Base-by-base conservation (phyloP, 1,140 invertebrate genomes). In the Harlomillsia oculata region DNA sequence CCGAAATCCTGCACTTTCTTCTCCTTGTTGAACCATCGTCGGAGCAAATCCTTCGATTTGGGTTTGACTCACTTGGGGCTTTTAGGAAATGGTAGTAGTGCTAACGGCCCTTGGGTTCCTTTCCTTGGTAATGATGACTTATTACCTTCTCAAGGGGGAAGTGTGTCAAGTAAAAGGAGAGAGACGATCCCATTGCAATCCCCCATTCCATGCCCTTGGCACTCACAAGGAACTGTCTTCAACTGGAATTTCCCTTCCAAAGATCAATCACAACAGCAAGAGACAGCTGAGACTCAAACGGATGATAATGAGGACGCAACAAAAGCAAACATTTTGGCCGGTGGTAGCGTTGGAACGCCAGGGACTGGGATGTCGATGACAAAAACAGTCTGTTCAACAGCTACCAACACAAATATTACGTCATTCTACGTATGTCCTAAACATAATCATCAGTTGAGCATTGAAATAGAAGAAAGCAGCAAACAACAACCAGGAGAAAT, bases 231-330 rank as follows among this genome's bases (percentile, higher is more conserved):
- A 23, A 37, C n/a, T 32, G 23, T 20, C 18, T 50, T 14, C 39
- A 41, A 41, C 18, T 41, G 11, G 16, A 41, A 14, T 14, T 16
- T 14, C 45, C 28, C 5, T 9, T 32, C 8, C 28, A 21, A 34
- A 34, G 14, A 34, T 34, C 11, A 40, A 9, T 14, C 6, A 40
- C 39, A 9, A 9, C 9, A 18, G 11, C 39, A 9, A 8, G 18
- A 48, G 14, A 48, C 48, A n/a, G 30, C 30, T 2, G 30, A 37
- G 34, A 50, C 48, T 6, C 48, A 50, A 36, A 50, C 48, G 18
- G 48, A 36, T 14, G 8, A 21, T 8, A 20, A 36, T 3, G 48
- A 39, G 32, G n/a, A 9, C 32, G 32, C 32, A 34, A 34, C 32
- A 34, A 34, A n/a, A 34, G 32, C 32, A 34, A n/a, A 8, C 8